Base-by-base conservation (phyloP, 2,888 invertebrate genomes). In the Lasioglossum morio region DNA sequence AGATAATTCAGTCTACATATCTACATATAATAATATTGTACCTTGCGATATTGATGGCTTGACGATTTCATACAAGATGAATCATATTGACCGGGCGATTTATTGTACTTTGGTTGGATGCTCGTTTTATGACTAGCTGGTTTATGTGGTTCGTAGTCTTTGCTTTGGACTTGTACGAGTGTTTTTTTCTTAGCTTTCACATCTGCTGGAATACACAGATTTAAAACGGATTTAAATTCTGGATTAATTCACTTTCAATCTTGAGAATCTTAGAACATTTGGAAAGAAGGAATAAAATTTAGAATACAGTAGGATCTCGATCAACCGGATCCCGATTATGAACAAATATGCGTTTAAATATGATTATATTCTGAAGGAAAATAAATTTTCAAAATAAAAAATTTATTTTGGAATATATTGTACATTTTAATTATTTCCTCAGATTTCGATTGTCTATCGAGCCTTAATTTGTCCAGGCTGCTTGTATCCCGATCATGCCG, bases 41-140 rank as follows among this genome's bases (percentile, higher is more conserved):
- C 90, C 81, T 88, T 89, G 27, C 69, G 80, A 46, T 16, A 70
- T 43, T 57, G 69, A 12, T 79, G 75, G 16, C 27, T 72, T 30
- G 72, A 72, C 0, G 85, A 72, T 37, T 85, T 88, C 43, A 79
- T 60, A 46, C 79, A 84, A 1, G 85, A 80, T 1, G 91, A 80
- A 81, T 92, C 87, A 57, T 88, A 93, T 37, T 91, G 89, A n/a
- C 83, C 83, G 0, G 87, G 79, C n/a, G 91, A 93, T 81, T 90
- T 93, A 60, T 76, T 89, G 19, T 66, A 82, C 80, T 89, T 93
- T 8, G 92, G 92, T 75, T 93, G 92, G 1, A 94, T 81, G 77
- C 91, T 90, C 0, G 92, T 94, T 85, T 92, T 92, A 75, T 94
- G 94, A 85, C 92, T 94, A 27, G 94, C 94, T 12, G 94, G 94